Base-by-base conservation (phyloP, 2,888 invertebrate genomes). In the Ommatoiulus sabulosus region DNA sequence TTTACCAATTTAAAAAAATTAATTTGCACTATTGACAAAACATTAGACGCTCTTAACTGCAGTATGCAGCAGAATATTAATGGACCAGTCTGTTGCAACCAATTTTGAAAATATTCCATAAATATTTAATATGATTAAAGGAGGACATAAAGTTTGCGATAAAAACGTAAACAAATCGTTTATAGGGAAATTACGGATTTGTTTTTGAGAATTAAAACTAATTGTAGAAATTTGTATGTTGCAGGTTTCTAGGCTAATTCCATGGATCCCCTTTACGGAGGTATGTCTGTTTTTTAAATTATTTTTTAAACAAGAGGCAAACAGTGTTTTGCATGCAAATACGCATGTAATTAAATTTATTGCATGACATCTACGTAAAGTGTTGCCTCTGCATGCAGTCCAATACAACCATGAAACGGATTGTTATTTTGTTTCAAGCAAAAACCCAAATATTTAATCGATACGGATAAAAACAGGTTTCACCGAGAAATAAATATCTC, bases 361-460 rank as follows among this genome's bases (percentile, higher is more conserved):
- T 63, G 63, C 63, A 63, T 63, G 63, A 20, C 20, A 63, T 17
- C 8, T 48, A 12, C 7, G 48, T 48, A 48, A 48, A 48, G 8
- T 48, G 48, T 48, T 48, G 15, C 57, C 57, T 57, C 57, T 0
- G 12, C 17, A 57, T 57, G 57, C 17, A 17, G 57, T 57, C 17
- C 8, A 15, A 63, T 20, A 17, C 0, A n/a, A 6, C 72, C 24
- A 72, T 35, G 35, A 35, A 35, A 35, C 35, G 35, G 1, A 35
- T 24, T 72, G 72, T 24, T 24, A 72, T 24, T 72, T 72, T 24
- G 72, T 72, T 72, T 72, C 8, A 52, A 72, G 24, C 72, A 63
- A 20, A 63, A 72, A 24, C 6, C 24, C 24, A 24, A 72, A 72
- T 72, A 72, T 72, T 72, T 72, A 72, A 72, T 72, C 72, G 72